Conservation (phyloP, 2,888 invertebrate species). For the Criorhina ranunculi region DNA sequence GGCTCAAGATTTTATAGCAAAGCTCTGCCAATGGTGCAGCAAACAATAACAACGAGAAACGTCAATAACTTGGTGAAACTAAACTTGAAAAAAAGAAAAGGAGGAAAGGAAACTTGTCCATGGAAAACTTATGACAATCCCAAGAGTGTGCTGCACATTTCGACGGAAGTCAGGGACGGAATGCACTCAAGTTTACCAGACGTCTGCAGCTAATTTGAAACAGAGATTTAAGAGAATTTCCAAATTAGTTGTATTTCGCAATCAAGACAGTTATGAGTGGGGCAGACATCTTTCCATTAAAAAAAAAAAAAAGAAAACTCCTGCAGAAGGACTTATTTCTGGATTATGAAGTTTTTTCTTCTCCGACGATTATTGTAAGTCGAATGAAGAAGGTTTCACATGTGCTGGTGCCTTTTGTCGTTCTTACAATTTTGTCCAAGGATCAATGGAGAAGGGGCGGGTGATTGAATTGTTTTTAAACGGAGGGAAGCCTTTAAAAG, state of each 20-base stretch:
- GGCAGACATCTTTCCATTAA: background rate
- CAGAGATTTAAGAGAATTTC: conserved; percentile 36
- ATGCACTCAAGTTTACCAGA: conserved; percentile 62
- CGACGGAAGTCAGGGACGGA: conserved; percentile 33
- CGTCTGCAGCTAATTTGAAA: conserved; percentile 68
- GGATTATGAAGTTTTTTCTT: too few species aligned
- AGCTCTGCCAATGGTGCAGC: conserved; percentile 17
- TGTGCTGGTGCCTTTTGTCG: too few species aligned
- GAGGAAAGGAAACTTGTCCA: conserved; percentile 13
- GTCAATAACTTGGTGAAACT: conserved; percentile 65
- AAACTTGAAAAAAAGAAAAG: conserved; percentile 19
- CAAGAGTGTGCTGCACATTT: conserved; percentile 63
- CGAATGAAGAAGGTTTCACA: too few species aligned
- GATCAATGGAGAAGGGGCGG: too few species aligned
- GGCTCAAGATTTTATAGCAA: conserved; percentile 44
- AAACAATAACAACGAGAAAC: conserved; percentile 52
- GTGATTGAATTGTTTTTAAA: too few species aligned
- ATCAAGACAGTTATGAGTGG: conserved; percentile 24
- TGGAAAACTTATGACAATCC: conserved; percentile 66
- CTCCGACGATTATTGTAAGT: too few species aligned
- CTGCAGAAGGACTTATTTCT: too few species aligned
- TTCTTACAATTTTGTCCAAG: too few species aligned
- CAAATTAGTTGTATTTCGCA: conserved; percentile 48
- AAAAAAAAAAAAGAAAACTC: too few species aligned
- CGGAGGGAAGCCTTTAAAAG: too few species aligned